Evolutionary conservation across 1,140 invertebrate genomes (phyloP).

Genomic region (Lycorma delicatula): DNA sequence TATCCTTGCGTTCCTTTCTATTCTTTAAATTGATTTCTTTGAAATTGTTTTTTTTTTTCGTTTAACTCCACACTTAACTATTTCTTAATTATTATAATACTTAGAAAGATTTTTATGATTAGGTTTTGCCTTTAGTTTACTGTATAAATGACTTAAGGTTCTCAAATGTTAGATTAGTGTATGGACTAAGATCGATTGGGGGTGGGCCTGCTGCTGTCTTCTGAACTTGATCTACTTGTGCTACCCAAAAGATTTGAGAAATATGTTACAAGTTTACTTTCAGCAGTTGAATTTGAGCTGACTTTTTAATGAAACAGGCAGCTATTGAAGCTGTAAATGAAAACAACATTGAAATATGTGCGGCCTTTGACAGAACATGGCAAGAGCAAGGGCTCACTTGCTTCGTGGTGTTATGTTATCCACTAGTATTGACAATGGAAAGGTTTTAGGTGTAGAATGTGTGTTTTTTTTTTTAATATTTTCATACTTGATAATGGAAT

Average conservation of each 20-base stretch:
- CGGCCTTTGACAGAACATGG: slow-evolving; percentile 17
- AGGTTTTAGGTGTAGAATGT: slow-evolving; percentile 7
- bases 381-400: slow-evolving; percentile 15
- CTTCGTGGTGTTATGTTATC: slow-evolving; percentile 2
- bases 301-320: slow-evolving; percentile 14
- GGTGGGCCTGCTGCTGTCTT: slow-evolving; percentile 10
- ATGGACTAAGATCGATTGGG: slow-evolving; percentile 14
- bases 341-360: slow-evolving; percentile 4
- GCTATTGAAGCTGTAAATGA: slow-evolving; percentile 14
- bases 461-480: slow-evolving; percentile 5
- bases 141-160: no score
- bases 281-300: slow-evolving; percentile 12
- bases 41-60: no score
- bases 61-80: no score
- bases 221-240: slow-evolving; percentile 2
- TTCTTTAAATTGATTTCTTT: no score
- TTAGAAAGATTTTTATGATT: no score
- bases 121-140: no score
- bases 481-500: background rate
- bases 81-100: no score
- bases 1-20: no score
- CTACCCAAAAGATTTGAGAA: slow-evolving; percentile 1
- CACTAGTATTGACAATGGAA: slow-evolving; percentile 9
- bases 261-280: slow-evolving; percentile 6
- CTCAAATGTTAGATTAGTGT: slow-evolving; percentile 7